Evolutionary conservation across 2,113 vertebrate genomes (phyloP).

Genomic region (Oncorhynchus tshawytscha): DNA sequence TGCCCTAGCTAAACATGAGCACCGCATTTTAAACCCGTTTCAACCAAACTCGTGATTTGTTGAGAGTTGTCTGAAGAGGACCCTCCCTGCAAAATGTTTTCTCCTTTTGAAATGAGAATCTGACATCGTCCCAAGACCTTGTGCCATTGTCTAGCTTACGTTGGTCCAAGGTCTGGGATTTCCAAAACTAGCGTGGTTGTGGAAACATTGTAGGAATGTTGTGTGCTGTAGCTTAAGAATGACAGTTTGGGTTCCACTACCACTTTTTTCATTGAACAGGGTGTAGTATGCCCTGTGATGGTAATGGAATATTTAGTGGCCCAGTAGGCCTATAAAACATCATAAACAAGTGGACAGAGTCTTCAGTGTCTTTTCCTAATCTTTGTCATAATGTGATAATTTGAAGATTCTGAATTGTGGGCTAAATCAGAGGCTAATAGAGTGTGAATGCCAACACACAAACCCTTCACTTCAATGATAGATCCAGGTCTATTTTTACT

Average conservation of each 20-base stretch:
- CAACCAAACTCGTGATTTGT: too few relatives aligned
- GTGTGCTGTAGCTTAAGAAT: slow-evolving; percentile 28
- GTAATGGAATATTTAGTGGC: neutral
- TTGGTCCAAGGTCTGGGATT: too few relatives aligned
- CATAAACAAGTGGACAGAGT: neutral
- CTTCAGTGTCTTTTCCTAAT: neutral
- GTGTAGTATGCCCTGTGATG: neutral
- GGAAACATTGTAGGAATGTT: slow-evolving; percentile 1
- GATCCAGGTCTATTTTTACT: neutral
- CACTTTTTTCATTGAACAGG: too few relatives aligned
- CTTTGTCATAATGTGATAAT: neutral
- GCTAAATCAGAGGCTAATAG: neutral
- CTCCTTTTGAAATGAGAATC: too few relatives aligned
- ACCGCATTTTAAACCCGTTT: too few relatives aligned
- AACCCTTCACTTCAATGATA: neutral
- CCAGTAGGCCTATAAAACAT: neutral
- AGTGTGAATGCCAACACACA: neutral
- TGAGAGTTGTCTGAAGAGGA: too few relatives aligned
- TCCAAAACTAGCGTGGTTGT: neutral
- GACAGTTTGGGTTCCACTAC: neutral
- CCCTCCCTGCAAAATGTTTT: too few relatives aligned
- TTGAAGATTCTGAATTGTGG: neutral
- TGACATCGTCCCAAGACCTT: too few relatives aligned
- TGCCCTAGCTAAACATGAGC: too few relatives aligned
- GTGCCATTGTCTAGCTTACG: neutral